Conservation (phyloP, 2,797 vertebrate species). For the Neostethus bicornis region DNA sequence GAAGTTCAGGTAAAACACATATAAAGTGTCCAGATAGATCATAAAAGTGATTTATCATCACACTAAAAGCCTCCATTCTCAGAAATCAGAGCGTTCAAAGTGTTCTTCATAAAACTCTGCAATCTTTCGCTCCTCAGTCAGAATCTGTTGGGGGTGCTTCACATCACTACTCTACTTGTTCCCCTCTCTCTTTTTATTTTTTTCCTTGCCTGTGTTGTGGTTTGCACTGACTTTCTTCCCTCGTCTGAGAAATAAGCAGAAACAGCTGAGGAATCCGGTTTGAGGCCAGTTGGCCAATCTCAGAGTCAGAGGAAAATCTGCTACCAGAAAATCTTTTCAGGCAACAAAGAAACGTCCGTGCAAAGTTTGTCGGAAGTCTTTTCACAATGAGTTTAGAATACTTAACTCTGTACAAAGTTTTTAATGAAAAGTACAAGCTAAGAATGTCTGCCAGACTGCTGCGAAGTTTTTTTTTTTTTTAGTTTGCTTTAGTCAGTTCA, state of each 20-base stretch:
- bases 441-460: not conserved
- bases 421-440: not conserved
- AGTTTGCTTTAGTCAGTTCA: not conserved
- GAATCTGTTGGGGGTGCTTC: constrained; percentile 15
- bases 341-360: constrained; percentile 25
- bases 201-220: constrained; percentile 55
- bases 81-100: not conserved
- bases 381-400: not conserved
- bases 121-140: constrained; percentile 17
- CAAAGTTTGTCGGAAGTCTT: constrained; percentile 14
- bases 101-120: constrained; percentile 30
- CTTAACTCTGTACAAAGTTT: not conserved
- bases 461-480: not conserved
- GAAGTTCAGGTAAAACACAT: not conserved
- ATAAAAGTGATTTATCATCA: constrained; percentile 9
- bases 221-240: constrained; percentile 53
- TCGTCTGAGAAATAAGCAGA: constrained; percentile 75
- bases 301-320: constrained; percentile 41
- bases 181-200: constrained; percentile 12
- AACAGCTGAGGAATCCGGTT: constrained; percentile 81
- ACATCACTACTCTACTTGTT: constrained; percentile 8
- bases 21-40: not conserved
- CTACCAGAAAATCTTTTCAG: constrained; percentile 22
- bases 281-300: constrained; percentile 57
- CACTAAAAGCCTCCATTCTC: not conserved